Conservation (phyloP, 53 echinoderm and acorn worm genomes). For the Stichopus horrens region DNA sequence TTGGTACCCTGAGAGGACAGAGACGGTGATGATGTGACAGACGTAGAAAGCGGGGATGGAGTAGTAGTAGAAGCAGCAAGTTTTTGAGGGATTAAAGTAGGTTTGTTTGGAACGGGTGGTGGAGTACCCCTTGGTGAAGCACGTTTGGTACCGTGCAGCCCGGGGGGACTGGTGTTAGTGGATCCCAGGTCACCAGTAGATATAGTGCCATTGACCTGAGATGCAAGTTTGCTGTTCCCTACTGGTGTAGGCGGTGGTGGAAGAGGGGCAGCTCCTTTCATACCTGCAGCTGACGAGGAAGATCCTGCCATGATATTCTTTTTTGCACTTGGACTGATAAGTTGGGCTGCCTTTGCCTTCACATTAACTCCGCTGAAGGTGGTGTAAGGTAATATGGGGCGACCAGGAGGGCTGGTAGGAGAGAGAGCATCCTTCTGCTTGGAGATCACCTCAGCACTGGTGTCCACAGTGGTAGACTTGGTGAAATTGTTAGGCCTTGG, state of each 20-base stretch:
- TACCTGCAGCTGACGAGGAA: neutral
- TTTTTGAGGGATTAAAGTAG: conserved; percentile 93
- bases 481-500: conserved; percentile 15
- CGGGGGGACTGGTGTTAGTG: conserved; percentile 37
- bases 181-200: conserved; percentile 26
- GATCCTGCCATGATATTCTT: conserved; percentile 16
- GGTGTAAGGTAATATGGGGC: conserved; percentile 43
- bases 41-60: conserved; percentile 57
- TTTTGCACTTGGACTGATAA: conserved; percentile 57
- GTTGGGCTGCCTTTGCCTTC: conserved; percentile 57
- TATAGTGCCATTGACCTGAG: conserved; percentile 52
- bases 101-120: conserved; percentile 96
- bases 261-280: conserved; percentile 6
- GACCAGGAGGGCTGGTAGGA: conserved; percentile 8
- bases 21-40: conserved; percentile 47
- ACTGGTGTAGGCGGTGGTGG: conserved; percentile 56
- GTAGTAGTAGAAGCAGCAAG: conserved; percentile 65
- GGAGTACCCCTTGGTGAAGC: conserved; percentile 89
- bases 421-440: conserved; percentile 37
- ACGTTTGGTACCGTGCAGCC: conserved; percentile 43
- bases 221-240: conserved; percentile 49
- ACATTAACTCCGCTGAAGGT: conserved; percentile 56
- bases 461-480: neutral
- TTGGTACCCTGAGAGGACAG: conserved; percentile 50
- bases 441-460: neutral